phyloP scores from a whole-genome alignment of 1,140 invertebrate species.

The Zaprionus ornatus region DNA sequence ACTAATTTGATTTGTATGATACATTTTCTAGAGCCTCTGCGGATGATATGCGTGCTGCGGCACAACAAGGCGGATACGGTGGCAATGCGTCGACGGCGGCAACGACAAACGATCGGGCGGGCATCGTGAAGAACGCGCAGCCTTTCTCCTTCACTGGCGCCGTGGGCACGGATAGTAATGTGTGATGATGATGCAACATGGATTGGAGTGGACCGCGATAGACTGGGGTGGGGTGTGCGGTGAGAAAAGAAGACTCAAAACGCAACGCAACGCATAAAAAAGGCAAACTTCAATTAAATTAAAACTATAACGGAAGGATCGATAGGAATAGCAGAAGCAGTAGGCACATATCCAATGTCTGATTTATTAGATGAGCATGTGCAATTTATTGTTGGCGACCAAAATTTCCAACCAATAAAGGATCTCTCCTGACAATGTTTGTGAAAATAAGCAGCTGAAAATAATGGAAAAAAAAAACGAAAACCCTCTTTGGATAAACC shows the following conservation, averaged over 20 bases:
- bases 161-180: slow-evolving; percentile 87
- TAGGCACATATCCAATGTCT: slow-evolving; percentile 18
- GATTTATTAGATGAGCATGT: slow-evolving; percentile 45
- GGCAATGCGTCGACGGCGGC: slow-evolving; percentile 45
- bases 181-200: slow-evolving; percentile 84
- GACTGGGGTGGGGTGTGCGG: slow-evolving; percentile 46
- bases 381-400: slow-evolving; percentile 55
- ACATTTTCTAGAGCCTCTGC: slow-evolving; percentile 87
- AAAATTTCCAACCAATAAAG: slow-evolving; percentile 34
- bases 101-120: slow-evolving; percentile 85
- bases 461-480: slow-evolving; percentile 6
- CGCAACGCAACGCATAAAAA: slow-evolving; percentile 62
- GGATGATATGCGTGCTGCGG: slow-evolving; percentile 90
- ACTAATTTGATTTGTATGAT: neutral
- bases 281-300: slow-evolving; percentile 51
- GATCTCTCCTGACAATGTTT: slow-evolving; percentile 59
- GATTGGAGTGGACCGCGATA: slow-evolving; percentile 18
- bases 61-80: slow-evolving; percentile 80
- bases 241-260: slow-evolving; percentile 79
- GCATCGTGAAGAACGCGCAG: slow-evolving; percentile 90
- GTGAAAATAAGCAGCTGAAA: slow-evolving; percentile 11
- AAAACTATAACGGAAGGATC: slow-evolving; percentile 34
- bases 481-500: slow-evolving; percentile 34
- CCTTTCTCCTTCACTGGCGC: slow-evolving; percentile 89
- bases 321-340: slow-evolving; percentile 14